phyloP scores from a whole-genome alignment of 2,888 invertebrate species.

The Apamea crenata region DNA sequence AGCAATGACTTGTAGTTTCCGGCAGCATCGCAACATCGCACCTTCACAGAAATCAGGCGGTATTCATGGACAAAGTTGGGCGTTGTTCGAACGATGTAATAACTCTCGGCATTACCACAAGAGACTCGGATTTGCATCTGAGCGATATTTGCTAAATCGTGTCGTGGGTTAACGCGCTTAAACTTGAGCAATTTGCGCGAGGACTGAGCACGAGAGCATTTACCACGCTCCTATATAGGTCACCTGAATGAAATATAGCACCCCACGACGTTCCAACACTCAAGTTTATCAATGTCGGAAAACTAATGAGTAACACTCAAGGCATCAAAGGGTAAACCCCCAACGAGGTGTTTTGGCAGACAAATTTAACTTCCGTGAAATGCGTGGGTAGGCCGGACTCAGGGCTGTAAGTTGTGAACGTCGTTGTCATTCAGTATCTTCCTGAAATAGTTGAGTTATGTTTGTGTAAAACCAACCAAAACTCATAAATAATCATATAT shows the following conservation, averaged over 20 bases:
- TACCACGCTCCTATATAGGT: conserved; percentile 64
- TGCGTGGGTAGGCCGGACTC: background rate
- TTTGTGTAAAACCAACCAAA: conserved; percentile 4
- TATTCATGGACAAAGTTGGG: conserved; percentile 66
- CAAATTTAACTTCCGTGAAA: conserved; percentile 54
- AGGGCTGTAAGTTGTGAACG: conserved; percentile 11
- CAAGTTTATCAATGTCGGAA: conserved; percentile 65
- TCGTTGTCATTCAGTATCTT: conserved; percentile 21
- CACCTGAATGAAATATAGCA: conserved; percentile 63
- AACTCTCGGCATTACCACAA: conserved; percentile 67
- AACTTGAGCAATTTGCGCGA: conserved; percentile 76
- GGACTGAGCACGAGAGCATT: conserved; percentile 60
- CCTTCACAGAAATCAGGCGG: conserved; percentile 48
- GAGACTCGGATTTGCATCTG: conserved; percentile 75
- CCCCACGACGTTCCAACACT: conserved; percentile 49
- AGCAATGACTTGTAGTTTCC: conserved; percentile 42
- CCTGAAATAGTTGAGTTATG: conserved; percentile 15
- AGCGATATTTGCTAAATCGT: conserved; percentile 75
- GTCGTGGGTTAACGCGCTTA: conserved; percentile 70
- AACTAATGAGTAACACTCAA: conserved; percentile 66
- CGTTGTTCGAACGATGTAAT: conserved; percentile 69
- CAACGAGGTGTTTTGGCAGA: conserved; percentile 51
- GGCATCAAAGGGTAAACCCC: conserved; percentile 56
- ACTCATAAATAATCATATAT: conserved; percentile 35
- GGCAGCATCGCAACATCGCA: conserved; percentile 34